These are phyloP conservation scores for Drosophila pachea DNA, from an alignment of 1,140 invertebrate species.

Conservation along the genomic window DNA sequence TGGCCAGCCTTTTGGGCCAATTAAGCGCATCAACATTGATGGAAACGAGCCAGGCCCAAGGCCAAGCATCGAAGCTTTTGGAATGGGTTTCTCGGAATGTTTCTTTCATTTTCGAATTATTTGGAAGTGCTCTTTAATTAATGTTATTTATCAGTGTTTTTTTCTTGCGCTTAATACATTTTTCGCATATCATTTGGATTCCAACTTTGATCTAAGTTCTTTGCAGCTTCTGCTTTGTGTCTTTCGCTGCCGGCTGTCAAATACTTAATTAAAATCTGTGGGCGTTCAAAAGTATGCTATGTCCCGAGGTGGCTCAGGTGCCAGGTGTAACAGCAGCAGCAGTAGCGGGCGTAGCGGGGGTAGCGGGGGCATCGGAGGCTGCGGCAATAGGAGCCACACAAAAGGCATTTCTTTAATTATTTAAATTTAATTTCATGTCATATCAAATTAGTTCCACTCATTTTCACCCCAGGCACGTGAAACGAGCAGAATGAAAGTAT, in stretches of 20 bases:
- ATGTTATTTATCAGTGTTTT: background rate
- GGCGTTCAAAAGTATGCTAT: constrained; percentile 57
- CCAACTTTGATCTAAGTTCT: constrained; percentile 12
- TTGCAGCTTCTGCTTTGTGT: background rate
- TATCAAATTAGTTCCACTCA: constrained; percentile 74
- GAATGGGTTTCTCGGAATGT: too few species aligned
- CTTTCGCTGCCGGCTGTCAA: constrained; percentile 10
- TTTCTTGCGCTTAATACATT: background rate
- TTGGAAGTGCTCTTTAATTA: too few species aligned
- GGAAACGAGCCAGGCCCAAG: too few species aligned
- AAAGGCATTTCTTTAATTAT: constrained; percentile 70
- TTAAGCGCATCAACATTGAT: too few species aligned
- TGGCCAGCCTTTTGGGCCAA: too few species aligned
- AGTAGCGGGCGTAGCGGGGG: background rate
- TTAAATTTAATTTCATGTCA: constrained; percentile 75
- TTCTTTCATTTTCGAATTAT: too few species aligned
- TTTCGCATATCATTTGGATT: constrained; percentile 1
- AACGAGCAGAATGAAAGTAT: constrained; percentile 51
- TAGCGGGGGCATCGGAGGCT: background rate
- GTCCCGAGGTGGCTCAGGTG: constrained; percentile 13
- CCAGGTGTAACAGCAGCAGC: background rate
- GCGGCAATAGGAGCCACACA: constrained; percentile 26
- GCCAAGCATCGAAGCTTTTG: too few species aligned
- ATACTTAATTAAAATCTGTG: constrained; percentile 34
- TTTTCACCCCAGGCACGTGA: constrained; percentile 58